A percentile compares a stretch with the other conserved stretches of the same genome.
Evolutionary conservation across 2,113 vertebrate genomes (phyloP).

Genomic region (Hydrochoerus hydrochaeris): DNA sequence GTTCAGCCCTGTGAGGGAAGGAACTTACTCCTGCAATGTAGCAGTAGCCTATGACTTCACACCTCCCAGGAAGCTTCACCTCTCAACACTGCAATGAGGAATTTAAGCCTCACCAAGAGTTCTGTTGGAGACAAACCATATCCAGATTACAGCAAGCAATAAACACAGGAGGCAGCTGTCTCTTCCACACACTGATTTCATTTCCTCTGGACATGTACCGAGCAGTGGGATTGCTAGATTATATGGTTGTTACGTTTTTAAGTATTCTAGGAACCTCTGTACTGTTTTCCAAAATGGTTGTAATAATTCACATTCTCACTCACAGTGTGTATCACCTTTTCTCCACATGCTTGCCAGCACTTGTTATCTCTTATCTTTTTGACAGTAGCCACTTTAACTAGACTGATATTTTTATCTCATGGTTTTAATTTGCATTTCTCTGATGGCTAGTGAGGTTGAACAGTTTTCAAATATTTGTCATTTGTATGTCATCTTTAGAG

Average conservation of each 20-base stretch:
- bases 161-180: not conserved
- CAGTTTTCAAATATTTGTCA: not conserved
- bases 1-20: fast-evolving
- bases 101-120: not conserved
- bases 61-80: fast-evolving
- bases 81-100: not conserved
- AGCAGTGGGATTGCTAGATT: not conserved
- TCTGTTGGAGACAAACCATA: not conserved
- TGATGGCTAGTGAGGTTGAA: not conserved
- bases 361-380: not conserved
- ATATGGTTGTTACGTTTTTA: not conserved
- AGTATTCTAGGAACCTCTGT: not conserved
- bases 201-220: not conserved
- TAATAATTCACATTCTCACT: not conserved
- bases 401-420: not conserved
- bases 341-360: too few relatives aligned
- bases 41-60: not conserved
- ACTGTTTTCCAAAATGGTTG: not conserved
- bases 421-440: not conserved
- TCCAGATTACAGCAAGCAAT: not conserved
- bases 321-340: not conserved
- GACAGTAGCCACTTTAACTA: not conserved
- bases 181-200: not conserved
- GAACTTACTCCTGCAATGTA: not conserved
- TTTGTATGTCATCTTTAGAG: not conserved